Evolutionary conservation across 2,113 vertebrate genomes (phyloP).

Genomic region (Ailurus styani): DNA sequence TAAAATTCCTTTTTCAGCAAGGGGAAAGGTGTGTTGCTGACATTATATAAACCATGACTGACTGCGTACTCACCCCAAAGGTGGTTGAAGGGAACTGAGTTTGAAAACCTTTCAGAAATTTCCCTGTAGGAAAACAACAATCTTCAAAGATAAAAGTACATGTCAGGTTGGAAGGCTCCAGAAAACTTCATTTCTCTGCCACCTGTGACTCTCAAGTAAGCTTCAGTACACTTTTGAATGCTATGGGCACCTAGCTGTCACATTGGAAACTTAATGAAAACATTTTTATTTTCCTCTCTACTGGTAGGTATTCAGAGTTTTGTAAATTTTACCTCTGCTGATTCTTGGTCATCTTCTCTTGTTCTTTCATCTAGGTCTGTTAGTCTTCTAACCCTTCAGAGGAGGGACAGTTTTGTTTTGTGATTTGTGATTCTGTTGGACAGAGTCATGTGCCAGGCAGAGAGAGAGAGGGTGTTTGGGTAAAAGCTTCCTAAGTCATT

Average conservation of each 20-base stretch:
- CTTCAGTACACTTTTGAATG: neutral
- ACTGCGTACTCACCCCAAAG: neutral
- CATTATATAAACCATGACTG: neutral
- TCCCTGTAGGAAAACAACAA: neutral
- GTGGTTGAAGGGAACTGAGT: neutral
- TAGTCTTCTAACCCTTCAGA: slow-evolving; percentile 1
- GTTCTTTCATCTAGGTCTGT: neutral
- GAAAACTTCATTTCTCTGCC: neutral
- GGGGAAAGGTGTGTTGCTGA: neutral
- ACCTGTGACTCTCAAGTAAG: neutral
- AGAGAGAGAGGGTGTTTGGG: neutral
- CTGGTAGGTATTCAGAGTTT: neutral
- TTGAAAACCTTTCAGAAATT: neutral
- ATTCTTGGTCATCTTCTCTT: neutral
- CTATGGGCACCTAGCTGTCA: neutral
- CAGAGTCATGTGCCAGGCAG: neutral
- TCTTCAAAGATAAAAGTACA: neutral
- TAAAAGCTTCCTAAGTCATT: neutral
- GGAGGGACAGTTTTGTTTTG: neutral
- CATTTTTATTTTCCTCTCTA: neutral
- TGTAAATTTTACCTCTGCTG: neutral
- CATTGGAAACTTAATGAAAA: neutral
- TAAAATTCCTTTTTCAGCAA: neutral
- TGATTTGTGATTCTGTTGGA: neutral
- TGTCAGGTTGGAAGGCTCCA: neutral